Base-by-base conservation (phyloP, 2,888 invertebrate genomes). In the Cryptocephalus moraei region DNA sequence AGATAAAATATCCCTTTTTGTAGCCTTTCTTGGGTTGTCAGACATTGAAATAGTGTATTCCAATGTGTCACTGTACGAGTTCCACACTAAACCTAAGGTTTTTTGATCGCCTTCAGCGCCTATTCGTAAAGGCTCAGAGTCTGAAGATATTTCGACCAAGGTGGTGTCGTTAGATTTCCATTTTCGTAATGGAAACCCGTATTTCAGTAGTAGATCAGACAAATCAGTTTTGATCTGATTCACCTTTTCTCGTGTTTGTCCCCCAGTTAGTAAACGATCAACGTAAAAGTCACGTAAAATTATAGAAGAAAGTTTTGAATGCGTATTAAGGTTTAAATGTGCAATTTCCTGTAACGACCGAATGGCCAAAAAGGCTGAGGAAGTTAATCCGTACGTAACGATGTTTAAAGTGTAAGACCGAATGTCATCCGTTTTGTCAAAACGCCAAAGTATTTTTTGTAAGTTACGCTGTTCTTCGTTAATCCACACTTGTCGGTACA, bases 281-380 rank as follows among this genome's bases (percentile, higher is more conserved):
- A 56, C 52, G 50, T 56, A 57, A 46, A 57, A 56, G 40, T 51
- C 45, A 9, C 49, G 12, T 36, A 36, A 36, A 11, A 36, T 36
- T 4, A 36, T 36, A 11, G 6, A 36, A 12, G 36, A n/a, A 12
- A 36, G 11, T 12, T 6, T 36, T 36, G 36, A 12, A 36, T 36
- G n/a, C 4, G 2, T 12, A 6, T 36, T 36, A 11, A 11, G 4
- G 6, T 6, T 11, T 4, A n/a, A 12, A 36, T 36, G 12, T 36
- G 36, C 36, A n/a, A 36, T 12, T 36, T 36, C 6, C n/a, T 36
- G 36, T 36, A 36, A 36, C n/a, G 52, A 55, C 39, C 62, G 32
- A 1, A 53, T 56, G 1, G 64, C 61, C 12, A 63, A 41, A 52
- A 50, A 66, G 9, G 63, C 57, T 6, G 61, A 59, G 6, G 58